Conservation (phyloP, 1,140 invertebrate species). For the Littorina saxatilis region DNA sequence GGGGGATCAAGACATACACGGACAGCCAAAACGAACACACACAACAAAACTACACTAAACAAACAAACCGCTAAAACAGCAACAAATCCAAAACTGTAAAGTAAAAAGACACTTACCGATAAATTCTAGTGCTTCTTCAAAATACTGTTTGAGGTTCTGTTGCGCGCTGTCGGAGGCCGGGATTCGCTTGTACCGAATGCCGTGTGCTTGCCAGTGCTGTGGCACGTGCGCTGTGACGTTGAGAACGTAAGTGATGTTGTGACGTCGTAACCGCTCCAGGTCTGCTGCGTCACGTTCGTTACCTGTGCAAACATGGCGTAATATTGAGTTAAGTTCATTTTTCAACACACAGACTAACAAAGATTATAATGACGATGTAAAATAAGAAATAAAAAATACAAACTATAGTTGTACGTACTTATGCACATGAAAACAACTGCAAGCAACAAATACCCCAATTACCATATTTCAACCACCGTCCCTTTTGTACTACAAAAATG, state of each 20-base stretch:
- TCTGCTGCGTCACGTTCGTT: constrained; percentile 90
- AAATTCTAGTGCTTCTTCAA: constrained; percentile 92
- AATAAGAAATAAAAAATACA: too few species aligned
- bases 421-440: too few species aligned
- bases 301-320: constrained; percentile 70
- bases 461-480: too few species aligned
- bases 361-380: neutral
- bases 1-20: neutral
- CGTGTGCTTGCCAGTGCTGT: constrained; percentile 82
- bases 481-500: too few species aligned
- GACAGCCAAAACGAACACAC: neutral
- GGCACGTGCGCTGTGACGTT: constrained; percentile 87
- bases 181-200: constrained; percentile 88
- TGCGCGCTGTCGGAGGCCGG: constrained; percentile 90
- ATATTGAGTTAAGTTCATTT: neutral
- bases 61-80: neutral
- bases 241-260: constrained; percentile 80
- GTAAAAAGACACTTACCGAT: constrained; percentile 83
- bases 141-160: constrained; percentile 94
- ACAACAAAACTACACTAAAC: neutral
- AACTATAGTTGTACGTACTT: too few species aligned
- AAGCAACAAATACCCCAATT: too few species aligned
- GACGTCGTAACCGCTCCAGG: constrained; percentile 80
- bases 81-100: neutral
- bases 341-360: neutral